phyloP scores from a whole-genome alignment of 2,113 vertebrate genomes.

The Petrocephalus zakoni region DNA sequence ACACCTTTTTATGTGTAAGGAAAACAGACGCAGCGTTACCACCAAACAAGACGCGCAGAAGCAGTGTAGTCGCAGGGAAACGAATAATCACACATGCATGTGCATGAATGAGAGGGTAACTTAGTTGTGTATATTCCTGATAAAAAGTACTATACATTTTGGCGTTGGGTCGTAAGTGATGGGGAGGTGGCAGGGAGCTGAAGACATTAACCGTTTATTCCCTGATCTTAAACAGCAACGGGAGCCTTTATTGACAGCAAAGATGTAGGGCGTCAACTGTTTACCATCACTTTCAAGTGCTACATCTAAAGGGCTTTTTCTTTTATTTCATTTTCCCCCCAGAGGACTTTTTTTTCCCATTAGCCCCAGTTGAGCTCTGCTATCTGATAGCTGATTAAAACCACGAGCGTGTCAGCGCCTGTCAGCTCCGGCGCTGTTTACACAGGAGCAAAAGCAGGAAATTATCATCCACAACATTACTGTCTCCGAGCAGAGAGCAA shows the following conservation, averaged over 20 bases:
- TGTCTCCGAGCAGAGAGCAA: conserved; percentile 28
- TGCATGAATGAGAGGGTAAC: neutral
- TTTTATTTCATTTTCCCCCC: conserved; percentile 15
- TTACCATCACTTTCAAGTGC: conserved; percentile 44
- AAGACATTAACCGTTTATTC: conserved; percentile 40
- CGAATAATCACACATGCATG: neutral
- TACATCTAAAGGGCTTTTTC: conserved; percentile 36
- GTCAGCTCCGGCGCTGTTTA: conserved; percentile 38
- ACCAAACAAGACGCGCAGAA: neutral
- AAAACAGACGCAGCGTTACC: neutral
- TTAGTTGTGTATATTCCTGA: conserved; percentile 42
- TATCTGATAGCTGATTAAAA: conserved; percentile 43
- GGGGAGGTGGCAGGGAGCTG: conserved; percentile 24
- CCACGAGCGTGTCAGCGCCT: conserved; percentile 42
- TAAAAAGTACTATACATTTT: conserved; percentile 60
- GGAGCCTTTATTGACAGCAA: conserved; percentile 35
- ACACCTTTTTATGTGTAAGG: neutral
- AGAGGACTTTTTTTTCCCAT: conserved; percentile 1
- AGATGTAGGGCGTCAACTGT: conserved; percentile 43
- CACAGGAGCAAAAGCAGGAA: conserved; percentile 36
- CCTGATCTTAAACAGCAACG: conserved; percentile 35
- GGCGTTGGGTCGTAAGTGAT: conserved; percentile 44
- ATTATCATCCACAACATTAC: conserved; percentile 33
- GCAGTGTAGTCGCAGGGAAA: conserved; percentile 24
- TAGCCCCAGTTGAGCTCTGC: conserved; percentile 14